A percentile compares a stretch with the other conserved stretches of the same genome.
Conservation (phyloP, 1,140 invertebrate species). For the Schmidtea mediterranea region DNA sequence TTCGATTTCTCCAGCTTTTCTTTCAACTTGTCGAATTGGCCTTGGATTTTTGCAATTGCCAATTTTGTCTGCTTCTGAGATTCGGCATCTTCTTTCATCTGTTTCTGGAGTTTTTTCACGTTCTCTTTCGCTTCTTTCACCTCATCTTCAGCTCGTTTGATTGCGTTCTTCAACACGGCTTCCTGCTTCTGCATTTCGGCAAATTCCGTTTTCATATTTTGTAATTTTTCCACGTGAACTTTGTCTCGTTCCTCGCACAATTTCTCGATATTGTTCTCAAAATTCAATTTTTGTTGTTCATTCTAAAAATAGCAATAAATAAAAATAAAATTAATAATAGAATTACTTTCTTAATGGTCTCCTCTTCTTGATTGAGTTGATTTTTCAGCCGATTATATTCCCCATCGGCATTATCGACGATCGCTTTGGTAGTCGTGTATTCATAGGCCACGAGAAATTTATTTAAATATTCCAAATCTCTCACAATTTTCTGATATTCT, state of each 20-base stretch:
- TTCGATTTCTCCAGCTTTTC: no score
- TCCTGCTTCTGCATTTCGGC: no score
- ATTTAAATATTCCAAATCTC: slow-evolving; percentile 56
- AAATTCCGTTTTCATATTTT: no score
- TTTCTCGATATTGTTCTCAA: slow-evolving; percentile 4
- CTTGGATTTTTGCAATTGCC: slow-evolving; percentile 3
- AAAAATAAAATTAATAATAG: no score
- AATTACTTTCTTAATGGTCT: slow-evolving; percentile 29
- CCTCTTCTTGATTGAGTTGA: slow-evolving; percentile 12
- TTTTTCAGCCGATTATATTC: slow-evolving; percentile 15
- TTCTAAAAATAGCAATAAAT: no score
- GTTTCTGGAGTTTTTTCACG: slow-evolving; percentile 5
- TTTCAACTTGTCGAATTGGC: no score
- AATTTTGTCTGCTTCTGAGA: slow-evolving; percentile 5
- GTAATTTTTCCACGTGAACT: slow-evolving; percentile 4
- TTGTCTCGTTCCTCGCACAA: slow-evolving; percentile 3
- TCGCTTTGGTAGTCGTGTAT: slow-evolving; percentile 15
- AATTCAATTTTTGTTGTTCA: slow-evolving; percentile 1
- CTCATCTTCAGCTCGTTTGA: slow-evolving; percentile 5
- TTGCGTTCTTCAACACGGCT: slow-evolving; percentile 1
- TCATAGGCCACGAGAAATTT: slow-evolving; percentile 43
- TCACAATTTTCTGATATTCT: slow-evolving; percentile 48
- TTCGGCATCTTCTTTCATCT: slow-evolving; percentile 4
- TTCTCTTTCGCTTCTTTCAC: slow-evolving; percentile 6
- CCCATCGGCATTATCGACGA: slow-evolving; percentile 30